These are phyloP conservation scores for Resseliella maxima DNA, from an alignment of 2,888 invertebrate species.

Conservation along the genomic window DNA sequence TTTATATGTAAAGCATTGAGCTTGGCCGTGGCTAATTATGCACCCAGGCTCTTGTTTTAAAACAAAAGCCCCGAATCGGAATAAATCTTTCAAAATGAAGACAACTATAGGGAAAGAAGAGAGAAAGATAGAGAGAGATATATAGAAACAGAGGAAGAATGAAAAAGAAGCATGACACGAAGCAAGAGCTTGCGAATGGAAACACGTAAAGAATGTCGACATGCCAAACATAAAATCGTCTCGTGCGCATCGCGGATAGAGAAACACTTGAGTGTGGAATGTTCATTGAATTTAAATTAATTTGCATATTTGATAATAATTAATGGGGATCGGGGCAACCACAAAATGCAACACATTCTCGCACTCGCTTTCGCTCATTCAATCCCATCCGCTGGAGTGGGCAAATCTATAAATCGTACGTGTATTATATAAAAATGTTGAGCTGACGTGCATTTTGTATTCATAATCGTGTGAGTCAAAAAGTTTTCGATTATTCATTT, in stretches of 20 bases:
- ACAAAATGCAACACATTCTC: neutral
- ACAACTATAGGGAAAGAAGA: neutral
- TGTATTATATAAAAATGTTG: neutral
- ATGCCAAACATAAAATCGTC: slow-evolving; percentile 3
- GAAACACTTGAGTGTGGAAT: slow-evolving; percentile 23
- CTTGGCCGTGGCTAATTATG: neutral
- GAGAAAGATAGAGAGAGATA: neutral
- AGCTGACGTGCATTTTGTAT: slow-evolving; percentile 10
- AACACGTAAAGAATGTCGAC: neutral
- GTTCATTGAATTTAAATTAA: slow-evolving; percentile 53
- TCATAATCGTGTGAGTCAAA: slow-evolving; percentile 53
- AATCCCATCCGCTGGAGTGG: neutral
- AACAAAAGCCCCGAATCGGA: neutral
- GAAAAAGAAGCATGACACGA: neutral
- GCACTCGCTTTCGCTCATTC: too few relatives aligned
- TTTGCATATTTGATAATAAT: slow-evolving; percentile 50
- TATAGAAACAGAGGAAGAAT: neutral
- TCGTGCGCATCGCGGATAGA: slow-evolving; percentile 40
- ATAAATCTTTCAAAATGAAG: neutral
- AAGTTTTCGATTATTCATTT: slow-evolving; percentile 26
- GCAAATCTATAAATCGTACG: slow-evolving; percentile 40
- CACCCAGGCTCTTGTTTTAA: neutral
- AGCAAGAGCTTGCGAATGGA: neutral
- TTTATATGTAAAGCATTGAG: too few relatives aligned
- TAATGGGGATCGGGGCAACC: neutral